Conservation (phyloP, 1,140 invertebrate genomes). For the Alviniconcha marisindica region DNA sequence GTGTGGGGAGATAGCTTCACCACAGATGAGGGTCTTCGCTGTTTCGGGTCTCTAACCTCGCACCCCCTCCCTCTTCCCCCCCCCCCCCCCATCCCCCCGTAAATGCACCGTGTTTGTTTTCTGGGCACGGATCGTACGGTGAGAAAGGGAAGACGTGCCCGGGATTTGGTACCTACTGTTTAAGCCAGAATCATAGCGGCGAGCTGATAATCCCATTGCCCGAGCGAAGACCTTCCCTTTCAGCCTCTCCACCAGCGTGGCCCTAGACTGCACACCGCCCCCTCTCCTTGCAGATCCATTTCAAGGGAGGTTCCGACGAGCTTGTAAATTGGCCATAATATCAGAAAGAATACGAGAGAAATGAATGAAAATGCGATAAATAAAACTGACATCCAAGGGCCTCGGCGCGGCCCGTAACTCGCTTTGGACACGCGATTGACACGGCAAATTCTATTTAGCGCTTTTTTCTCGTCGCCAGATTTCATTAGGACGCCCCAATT, state of each 20-base stretch:
- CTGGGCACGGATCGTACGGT: neutral
- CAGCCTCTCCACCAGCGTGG: neutral
- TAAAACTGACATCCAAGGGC: constrained; percentile 45
- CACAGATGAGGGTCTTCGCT: too few species aligned
- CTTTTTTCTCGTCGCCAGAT: constrained; percentile 51
- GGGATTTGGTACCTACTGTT: constrained; percentile 13
- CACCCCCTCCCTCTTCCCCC: too few species aligned
- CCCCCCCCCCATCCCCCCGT: neutral
- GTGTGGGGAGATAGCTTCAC: too few species aligned
- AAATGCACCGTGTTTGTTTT: neutral
- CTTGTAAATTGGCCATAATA: constrained; percentile 54
- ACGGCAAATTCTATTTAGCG: constrained; percentile 55
- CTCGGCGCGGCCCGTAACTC: constrained; percentile 45
- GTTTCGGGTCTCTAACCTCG: too few species aligned
- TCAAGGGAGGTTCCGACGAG: constrained; percentile 29
- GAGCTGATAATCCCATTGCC: constrained; percentile 22
- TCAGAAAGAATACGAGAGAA: constrained; percentile 53
- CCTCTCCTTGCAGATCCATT: constrained; percentile 29
- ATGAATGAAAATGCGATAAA: constrained; percentile 57
- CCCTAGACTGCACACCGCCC: neutral
- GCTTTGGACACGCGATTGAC: constrained; percentile 47
- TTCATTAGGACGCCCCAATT: constrained; percentile 56
- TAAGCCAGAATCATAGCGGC: neutral
- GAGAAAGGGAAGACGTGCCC: neutral
- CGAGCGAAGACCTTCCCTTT: constrained; percentile 3